Evolutionary conservation across 2,797 vertebrate genomes (phyloP).

Genomic region (Eleutherodactylus coqui): DNA sequence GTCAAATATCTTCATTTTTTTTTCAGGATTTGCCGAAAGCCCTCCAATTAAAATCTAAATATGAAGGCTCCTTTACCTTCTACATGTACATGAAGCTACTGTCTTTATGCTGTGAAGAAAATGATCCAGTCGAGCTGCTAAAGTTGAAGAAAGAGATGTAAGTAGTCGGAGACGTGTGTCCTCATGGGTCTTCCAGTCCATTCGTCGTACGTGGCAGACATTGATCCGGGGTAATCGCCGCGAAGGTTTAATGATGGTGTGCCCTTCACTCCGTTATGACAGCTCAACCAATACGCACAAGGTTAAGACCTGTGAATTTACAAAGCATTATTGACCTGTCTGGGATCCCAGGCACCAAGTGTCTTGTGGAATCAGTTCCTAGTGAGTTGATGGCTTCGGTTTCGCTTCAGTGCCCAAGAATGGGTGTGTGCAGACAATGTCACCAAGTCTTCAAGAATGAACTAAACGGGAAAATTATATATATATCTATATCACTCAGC

Average conservation of each 20-base stretch:
- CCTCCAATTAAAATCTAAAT: conserved; percentile 88
- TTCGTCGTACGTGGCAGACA: neutral
- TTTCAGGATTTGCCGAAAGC: conserved; percentile 87
- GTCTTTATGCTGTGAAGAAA: conserved; percentile 86
- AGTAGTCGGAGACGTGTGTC: conserved; percentile 70
- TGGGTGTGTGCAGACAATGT: neutral
- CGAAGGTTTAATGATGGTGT: neutral
- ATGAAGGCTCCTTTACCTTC: conserved; percentile 82
- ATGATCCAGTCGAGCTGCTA: conserved; percentile 88
- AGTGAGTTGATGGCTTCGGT: neutral
- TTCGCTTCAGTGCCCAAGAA: neutral
- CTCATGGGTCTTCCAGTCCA: neutral
- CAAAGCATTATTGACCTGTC: neutral
- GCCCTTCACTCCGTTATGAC: neutral
- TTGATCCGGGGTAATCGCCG: neutral
- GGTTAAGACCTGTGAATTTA: neutral
- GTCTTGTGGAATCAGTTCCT: neutral
- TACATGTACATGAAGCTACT: conserved; percentile 85
- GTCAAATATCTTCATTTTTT: neutral
- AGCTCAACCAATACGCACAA: neutral
- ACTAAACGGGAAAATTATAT: neutral
- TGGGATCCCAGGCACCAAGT: neutral
- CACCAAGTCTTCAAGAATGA: neutral
- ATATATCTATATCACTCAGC: too few species aligned
- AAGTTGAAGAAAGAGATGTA: conserved; percentile 94